Evolutionary conservation across 2,797 vertebrate genomes (phyloP).

Genomic region (Apogon hyalosoma): DNA sequence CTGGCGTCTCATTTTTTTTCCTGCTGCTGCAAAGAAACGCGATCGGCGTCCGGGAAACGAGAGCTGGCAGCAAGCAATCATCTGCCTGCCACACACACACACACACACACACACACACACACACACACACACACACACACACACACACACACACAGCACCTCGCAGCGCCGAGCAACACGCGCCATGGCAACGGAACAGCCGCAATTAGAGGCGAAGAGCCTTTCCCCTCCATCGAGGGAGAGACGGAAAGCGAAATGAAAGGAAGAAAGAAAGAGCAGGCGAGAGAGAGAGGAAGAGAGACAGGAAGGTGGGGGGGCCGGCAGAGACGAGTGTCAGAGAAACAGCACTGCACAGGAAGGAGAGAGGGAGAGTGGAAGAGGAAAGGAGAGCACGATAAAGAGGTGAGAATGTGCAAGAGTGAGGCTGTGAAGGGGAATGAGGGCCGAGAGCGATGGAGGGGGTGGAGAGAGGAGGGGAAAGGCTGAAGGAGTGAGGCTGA

Average conservation of each 20-base stretch:
- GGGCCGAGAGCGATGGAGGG: constrained; percentile 58
- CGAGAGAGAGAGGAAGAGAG: constrained; percentile 50
- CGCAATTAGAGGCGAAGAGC: constrained; percentile 84
- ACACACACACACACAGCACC: constrained; percentile 64
- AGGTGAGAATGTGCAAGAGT: constrained; percentile 75
- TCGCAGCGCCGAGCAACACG: constrained; percentile 78
- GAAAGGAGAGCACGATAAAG: constrained; percentile 71
- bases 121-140: constrained; percentile 47
- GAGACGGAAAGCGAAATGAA: constrained; percentile 78
- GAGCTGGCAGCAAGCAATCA: constrained; percentile 85
- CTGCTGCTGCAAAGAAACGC: constrained; percentile 83
- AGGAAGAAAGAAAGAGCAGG: constrained; percentile 73
- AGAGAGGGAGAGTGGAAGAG: constrained; percentile 53
- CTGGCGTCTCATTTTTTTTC: constrained; percentile 75
- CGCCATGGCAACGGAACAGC: constrained; percentile 85
- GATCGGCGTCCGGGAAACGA: constrained; percentile 83
- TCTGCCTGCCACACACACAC: constrained; percentile 74
- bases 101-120: constrained; percentile 46
- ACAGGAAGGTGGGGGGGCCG: constrained; percentile 23
- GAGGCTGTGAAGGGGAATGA: constrained; percentile 68
- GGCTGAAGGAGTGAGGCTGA: constrained; percentile 55
- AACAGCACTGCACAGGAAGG: constrained; percentile 62
- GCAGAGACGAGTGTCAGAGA: background rate
- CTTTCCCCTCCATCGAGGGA: constrained; percentile 82
- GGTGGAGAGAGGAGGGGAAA: constrained; percentile 31